A percentile compares a stretch with the other conserved stretches of the same genome.
These are phyloP conservation scores for Heterodera carotae DNA, from an alignment of 1,140 invertebrate species.

Conservation along the genomic window DNA sequence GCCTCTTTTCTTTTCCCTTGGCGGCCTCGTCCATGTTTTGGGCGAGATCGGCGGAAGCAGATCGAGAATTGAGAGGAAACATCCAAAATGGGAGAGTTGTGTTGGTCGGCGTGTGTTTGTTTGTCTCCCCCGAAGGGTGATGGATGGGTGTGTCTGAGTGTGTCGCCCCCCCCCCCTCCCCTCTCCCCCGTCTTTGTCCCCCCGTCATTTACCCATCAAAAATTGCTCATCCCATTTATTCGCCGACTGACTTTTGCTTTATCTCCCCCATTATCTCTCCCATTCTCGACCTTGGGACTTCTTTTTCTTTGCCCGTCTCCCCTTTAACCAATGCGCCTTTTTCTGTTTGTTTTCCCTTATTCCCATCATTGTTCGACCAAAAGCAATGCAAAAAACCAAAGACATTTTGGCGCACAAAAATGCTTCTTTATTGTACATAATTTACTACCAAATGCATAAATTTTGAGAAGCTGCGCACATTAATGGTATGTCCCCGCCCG, in stretches of 20 bases:
- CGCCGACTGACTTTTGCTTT: background rate
- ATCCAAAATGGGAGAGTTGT: background rate
- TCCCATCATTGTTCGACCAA: background rate
- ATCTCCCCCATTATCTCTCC: background rate
- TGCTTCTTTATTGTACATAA: background rate
- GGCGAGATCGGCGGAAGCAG: background rate
- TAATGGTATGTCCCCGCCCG: too few relatives aligned
- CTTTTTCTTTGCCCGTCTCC: background rate
- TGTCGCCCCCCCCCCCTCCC: background rate
- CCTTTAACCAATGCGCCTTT: background rate
- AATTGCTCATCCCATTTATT: background rate
- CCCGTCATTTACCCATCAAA: background rate
- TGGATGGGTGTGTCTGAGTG: background rate
- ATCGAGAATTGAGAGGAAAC: background rate
- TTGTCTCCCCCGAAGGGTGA: background rate
- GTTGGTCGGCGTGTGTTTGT: background rate
- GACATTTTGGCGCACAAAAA: background rate
- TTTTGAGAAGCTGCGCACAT: background rate
- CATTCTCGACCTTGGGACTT: background rate
- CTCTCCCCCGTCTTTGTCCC: background rate
- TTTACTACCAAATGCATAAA: background rate
- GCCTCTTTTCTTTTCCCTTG: background rate
- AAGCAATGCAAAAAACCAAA: background rate
- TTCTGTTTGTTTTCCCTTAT: background rate
- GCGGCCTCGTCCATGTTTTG: background rate